Conservation (phyloP, 2,888 invertebrate genomes). For the Prenolepis imparis region DNA sequence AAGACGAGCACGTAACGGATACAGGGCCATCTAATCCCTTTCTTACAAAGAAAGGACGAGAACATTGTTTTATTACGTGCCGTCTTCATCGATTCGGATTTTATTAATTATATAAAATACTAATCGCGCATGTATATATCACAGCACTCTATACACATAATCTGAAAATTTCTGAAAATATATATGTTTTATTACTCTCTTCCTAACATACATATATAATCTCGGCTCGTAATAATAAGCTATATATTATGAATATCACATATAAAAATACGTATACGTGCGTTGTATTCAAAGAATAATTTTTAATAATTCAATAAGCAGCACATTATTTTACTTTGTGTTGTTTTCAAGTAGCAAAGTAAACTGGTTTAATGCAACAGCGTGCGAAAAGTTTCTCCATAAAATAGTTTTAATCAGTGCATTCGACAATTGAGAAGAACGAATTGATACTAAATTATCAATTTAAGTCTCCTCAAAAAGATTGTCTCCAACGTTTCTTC, state of each 20-base stretch:
- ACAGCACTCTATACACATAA: neutral
- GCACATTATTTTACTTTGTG: neutral
- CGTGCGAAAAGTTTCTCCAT: constrained; percentile 63
- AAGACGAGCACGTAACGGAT: constrained; percentile 78
- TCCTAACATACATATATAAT: neutral
- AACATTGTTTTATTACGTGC: constrained; percentile 23
- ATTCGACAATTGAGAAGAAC: constrained; percentile 73
- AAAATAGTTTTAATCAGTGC: constrained; percentile 71
- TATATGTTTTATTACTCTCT: neutral
- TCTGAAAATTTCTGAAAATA: neutral
- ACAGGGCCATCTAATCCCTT: constrained; percentile 62
- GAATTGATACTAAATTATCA: constrained; percentile 77
- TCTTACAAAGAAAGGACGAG: constrained; percentile 39
- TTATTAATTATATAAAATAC: constrained; percentile 11
- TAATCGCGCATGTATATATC: neutral
- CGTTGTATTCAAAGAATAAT: neutral
- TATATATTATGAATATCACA: neutral
- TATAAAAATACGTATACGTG: neutral
- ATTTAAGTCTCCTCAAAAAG: constrained; percentile 71
- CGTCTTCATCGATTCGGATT: constrained; percentile 27
- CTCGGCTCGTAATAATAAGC: neutral
- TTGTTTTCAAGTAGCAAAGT: neutral
- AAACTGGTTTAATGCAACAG: neutral
- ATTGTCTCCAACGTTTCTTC: constrained; percentile 65
- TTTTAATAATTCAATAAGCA: neutral